Evolutionary conservation across 2,888 invertebrate genomes (phyloP), one percentile per base, ranked within the genome.

Genomic region (Cheilosia vernalis): DNA sequence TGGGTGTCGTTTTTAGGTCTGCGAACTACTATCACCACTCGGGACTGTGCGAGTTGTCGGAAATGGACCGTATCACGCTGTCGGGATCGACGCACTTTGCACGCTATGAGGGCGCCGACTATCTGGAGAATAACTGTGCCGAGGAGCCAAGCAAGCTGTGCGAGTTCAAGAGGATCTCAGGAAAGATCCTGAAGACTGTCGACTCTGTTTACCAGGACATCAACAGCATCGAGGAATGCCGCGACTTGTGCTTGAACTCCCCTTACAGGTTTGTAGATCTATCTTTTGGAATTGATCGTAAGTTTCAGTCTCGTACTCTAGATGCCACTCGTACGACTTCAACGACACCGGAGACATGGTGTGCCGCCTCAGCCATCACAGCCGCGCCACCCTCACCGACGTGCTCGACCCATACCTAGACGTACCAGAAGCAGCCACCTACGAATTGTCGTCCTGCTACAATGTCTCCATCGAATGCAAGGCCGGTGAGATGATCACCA

Each of bases 141-240:
- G 97, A 97, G 89, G 98, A 98, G 90, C 97, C 98, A n/a, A 97
- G 97, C 61, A 97, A 97, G 92, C 93, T 98, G 87, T 98, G 98
- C 93, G 98, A 98, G 92, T 98, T 98, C 93, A 97, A 97, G 92
- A 96, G 97, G 90, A 94, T 97, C 91, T 94, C 94, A 51, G 97
- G 97, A 15, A 95, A 97, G 89, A 98, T 98, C 88, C 93, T 98
- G 87, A 98, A 98, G 93, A 98, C 98, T 0, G 98, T 98, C 60
- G 98, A 98, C 90, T 97, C 97, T 2, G 97, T 98, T 27, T 97
- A 97, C 91, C 97, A 97, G 93, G 97, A 97, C 89, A 96, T 97
- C 61, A 95, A 95, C 87, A 96, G 96, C 24, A 93, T 96, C 80
- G 97, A 97, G 89, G 97, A 97, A 92, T 98, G 97, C 92, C 94